These are phyloP conservation scores for Lasioglossum zephyrum DNA, from an alignment of 2,888 invertebrate genomes.

Conservation along the genomic window DNA sequence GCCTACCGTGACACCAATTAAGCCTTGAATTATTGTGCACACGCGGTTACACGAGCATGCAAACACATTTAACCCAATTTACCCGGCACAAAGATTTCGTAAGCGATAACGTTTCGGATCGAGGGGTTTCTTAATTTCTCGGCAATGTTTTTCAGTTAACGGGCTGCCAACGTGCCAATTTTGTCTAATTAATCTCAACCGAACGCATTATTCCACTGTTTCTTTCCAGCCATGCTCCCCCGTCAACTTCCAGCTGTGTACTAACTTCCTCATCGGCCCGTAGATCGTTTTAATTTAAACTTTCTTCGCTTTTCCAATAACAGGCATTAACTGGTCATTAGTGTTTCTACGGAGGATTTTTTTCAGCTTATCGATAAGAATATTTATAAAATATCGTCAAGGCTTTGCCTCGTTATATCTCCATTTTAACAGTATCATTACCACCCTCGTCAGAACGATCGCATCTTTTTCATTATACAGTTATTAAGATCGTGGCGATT, in stretches of 20 bases:
- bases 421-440: not conserved
- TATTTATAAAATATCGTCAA: not conserved
- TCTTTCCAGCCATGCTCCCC: not conserved
- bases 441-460: not conserved
- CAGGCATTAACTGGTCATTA: not conserved
- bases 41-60: conserved; percentile 53
- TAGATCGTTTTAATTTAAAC: not conserved
- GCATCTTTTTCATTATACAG: not conserved
- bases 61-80: conserved; percentile 59
- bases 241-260: not conserved
- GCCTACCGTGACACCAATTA: conserved; percentile 56
- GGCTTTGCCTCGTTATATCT: not conserved
- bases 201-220: not conserved
- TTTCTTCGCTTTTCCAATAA: not conserved
- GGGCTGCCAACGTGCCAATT: not conserved
- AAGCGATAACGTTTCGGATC: conserved; percentile 51
- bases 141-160: not conserved
- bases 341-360: not conserved
- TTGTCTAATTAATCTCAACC: not conserved
- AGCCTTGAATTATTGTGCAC: conserved; percentile 56
- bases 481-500: not conserved
- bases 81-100: conserved; percentile 44
- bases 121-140: conserved; percentile 32
- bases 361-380: not conserved
- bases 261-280: not conserved